A percentile compares a stretch with the other conserved stretches of the same genome.
Conservation (phyloP, 2,797 vertebrate genomes). For the Rhodeus uyekii region DNA sequence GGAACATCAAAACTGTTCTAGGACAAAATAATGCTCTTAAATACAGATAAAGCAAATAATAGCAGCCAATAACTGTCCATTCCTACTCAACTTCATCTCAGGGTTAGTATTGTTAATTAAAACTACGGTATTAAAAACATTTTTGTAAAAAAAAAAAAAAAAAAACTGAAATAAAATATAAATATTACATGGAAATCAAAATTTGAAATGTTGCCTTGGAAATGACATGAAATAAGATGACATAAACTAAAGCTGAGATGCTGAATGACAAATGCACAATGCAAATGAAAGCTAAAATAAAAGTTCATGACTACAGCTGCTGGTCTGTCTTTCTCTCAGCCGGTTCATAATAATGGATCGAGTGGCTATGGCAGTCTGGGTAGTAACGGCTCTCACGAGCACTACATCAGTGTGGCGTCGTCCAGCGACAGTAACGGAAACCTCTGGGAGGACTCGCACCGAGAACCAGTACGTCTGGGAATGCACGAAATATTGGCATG, state of each 20-base stretch:
- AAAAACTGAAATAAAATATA: too few species aligned
- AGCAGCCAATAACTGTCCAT: background rate
- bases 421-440: slow-evolving; percentile 89
- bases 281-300: background rate
- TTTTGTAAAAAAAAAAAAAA: background rate
- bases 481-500: background rate
- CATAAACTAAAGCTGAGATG: too few species aligned
- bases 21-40: background rate
- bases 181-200: background rate
- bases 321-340: slow-evolving; percentile 69
- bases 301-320: background rate
- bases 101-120: background rate
- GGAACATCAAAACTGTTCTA: background rate
- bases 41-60: background rate
- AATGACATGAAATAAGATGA: too few species aligned
- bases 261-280: background rate
- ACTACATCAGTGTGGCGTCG: slow-evolving; percentile 82
- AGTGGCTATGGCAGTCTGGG: slow-evolving; percentile 88
- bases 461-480: slow-evolving; percentile 76
- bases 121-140: background rate
- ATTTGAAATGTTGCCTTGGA: background rate
- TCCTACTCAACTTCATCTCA: too few species aligned
- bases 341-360: slow-evolving; percentile 84
- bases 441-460: slow-evolving; percentile 76
- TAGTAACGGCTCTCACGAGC: slow-evolving; percentile 88